Percentiles rank a stretch among this genome's conserved stretches.
These are phyloP conservation scores for Drosophila baimaii DNA, from an alignment of 1,140 invertebrate species.

Conservation along the genomic window DNA sequence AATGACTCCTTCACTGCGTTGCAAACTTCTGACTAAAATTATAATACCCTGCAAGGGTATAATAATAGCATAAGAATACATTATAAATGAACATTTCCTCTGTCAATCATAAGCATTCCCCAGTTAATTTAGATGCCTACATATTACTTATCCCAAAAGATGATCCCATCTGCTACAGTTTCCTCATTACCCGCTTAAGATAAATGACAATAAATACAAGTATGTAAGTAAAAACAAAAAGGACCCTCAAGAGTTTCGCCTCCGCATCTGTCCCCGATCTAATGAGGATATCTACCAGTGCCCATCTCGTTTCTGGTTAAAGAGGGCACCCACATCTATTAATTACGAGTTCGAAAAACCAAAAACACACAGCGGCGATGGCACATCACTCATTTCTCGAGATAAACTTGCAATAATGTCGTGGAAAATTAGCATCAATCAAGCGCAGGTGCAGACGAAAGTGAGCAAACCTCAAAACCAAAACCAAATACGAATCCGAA, in stretches of 20 bases:
- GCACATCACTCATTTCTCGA: slow-evolving; percentile 59
- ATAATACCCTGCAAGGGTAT: no score
- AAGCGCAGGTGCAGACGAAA: slow-evolving; percentile 72
- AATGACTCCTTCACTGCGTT: no score
- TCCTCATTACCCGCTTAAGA: slow-evolving; percentile 7
- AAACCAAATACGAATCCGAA: slow-evolving; percentile 17
- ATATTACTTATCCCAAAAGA: background rate
- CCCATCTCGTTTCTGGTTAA: slow-evolving; percentile 41
- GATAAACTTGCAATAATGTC: slow-evolving; percentile 75
- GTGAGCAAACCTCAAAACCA: slow-evolving; percentile 27
- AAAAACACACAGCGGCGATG: slow-evolving; percentile 9
- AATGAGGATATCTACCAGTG: slow-evolving; percentile 27
- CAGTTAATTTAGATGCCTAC: background rate
- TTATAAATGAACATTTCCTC: background rate
- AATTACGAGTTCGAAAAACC: slow-evolving; percentile 26
- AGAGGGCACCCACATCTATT: slow-evolving; percentile 70
- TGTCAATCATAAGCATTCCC: background rate
- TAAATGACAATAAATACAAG: slow-evolving; percentile 21
- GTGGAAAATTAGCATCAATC: slow-evolving; percentile 79
- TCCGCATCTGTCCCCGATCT: slow-evolving; percentile 45
- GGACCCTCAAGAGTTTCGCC: slow-evolving; percentile 25
- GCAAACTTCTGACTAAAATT: no score
- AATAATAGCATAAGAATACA: background rate
- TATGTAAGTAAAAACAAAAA: background rate
- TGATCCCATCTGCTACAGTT: slow-evolving; percentile 2